Base-by-base conservation (phyloP, 2,888 invertebrate genomes). In the Augiades crinisus region DNA sequence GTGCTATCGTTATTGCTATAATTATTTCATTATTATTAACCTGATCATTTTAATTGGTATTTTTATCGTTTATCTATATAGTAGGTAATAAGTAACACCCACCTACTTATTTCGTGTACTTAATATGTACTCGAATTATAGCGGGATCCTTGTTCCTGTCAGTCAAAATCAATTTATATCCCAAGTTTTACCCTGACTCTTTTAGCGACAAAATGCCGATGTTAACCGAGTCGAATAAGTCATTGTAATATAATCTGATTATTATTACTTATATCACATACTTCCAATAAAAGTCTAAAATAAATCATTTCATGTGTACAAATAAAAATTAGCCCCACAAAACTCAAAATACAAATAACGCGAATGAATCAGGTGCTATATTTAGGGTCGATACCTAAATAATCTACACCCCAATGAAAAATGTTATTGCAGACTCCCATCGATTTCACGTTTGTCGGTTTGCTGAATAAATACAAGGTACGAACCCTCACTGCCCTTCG, bases 361-460 rank as follows among this genome's bases (percentile, higher is more conserved):
- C 37, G 38, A 44, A 44, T 44, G 37, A 51, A 51, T 51, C 44
- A 44, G 44, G 44, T 44, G 44, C 30, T 36, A 51, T 19, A 44
- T 51, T 59, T 59, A 55, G 56, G 57, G 58, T 56, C 59, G 49
- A 63, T 62, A 58, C 60, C 61, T 61, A 61, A 62, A 60, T 56
- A 56, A 57, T 57, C 53, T 55, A 56, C 52, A 47, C 57, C 64
- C 55, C 64, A 57, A 63, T 60, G 63, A 65, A 63, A 62, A 66
- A 67, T 62, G 59, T 64, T 64, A 67, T 66, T 65, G 57, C 60
- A 54, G 51, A 53, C 52, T 54, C 60, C 62, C 64, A 55, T 46
- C 55, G 54, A 59, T 60, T 62, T 57, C 58, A 47, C 54, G 55
- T 60, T 63, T 63, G 62, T 57, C 57, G 54, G 62, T 58, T 60